Evolutionary conservation across 2,797 vertebrate species (phyloP).

Genomic region (Hirundo rustica): DNA sequence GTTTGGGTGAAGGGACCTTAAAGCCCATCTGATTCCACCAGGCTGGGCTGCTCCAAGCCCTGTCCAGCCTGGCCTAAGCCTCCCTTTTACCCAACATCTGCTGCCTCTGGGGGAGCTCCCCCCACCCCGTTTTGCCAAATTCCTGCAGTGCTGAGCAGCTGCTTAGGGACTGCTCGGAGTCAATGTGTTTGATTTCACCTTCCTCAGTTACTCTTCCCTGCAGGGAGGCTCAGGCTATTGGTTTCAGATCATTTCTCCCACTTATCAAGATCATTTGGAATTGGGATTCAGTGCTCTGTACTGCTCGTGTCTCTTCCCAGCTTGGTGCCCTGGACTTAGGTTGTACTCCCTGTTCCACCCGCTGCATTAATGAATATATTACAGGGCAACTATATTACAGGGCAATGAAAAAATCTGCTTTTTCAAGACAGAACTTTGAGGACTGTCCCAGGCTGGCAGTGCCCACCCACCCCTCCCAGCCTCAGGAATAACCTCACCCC

Average conservation of each 20-base stretch:
- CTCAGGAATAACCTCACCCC: not conserved
- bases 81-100: not conserved
- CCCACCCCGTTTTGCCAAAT: not conserved
- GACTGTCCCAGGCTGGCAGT: not conserved
- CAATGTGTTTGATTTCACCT: not conserved
- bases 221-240: not conserved
- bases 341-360: not conserved
- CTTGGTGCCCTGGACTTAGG: not conserved
- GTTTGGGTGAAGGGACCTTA: not conserved
- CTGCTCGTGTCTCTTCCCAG: not conserved
- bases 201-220: not conserved
- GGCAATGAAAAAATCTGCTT: not conserved
- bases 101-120: not conserved
- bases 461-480: not conserved
- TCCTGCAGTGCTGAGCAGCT: not conserved
- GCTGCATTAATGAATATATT: constrained; percentile 35
- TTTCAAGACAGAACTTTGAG: not conserved
- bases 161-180: accelerated
- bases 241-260: constrained; percentile 34
- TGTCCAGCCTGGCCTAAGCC: not conserved
- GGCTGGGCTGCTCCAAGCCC: not conserved
- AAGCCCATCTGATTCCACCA: not conserved
- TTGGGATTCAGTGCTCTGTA: not conserved
- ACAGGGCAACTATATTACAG: not conserved
- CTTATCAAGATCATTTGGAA: not conserved